Conservation (phyloP, 1,140 invertebrate genomes). For the Brachionus plicatilis region DNA sequence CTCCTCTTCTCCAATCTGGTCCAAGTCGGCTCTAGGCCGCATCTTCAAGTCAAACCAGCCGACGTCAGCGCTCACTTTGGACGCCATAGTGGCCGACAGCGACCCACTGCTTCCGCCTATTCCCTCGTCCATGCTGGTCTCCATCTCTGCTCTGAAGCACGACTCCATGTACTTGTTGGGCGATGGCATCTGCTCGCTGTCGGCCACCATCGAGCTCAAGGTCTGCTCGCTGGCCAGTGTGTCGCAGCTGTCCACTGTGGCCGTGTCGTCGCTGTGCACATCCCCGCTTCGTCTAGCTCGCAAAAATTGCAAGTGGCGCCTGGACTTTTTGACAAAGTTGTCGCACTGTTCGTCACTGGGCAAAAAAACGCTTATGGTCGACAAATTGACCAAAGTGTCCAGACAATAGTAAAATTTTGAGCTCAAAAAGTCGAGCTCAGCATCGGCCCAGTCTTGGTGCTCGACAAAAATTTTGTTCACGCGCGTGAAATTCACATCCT, state of each 20-base stretch:
- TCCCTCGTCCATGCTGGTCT: conserved; percentile 18
- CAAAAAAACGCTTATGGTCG: neutral
- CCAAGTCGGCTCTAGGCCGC: neutral
- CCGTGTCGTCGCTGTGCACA: neutral
- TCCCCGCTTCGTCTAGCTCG: neutral
- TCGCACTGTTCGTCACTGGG: conserved; percentile 31
- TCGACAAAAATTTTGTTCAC: conserved; percentile 22
- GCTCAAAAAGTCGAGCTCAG: neutral
- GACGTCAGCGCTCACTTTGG: neutral
- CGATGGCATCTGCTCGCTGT: neutral
- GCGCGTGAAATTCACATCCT: neutral
- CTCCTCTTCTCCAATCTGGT: neutral
- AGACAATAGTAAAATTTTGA: conserved; percentile 28
- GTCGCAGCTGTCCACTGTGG: neutral
- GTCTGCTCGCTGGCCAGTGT: conserved; percentile 20
- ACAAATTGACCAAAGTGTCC: conserved; percentile 18
- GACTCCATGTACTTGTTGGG: neutral
- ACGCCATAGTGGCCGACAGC: neutral
- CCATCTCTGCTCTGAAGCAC: neutral
- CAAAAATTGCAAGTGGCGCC: neutral
- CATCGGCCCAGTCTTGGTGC: neutral
- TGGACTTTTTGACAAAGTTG: neutral
- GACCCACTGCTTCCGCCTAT: conserved; percentile 16
- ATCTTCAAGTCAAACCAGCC: neutral
- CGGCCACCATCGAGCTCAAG: neutral